These are phyloP conservation scores for Podarcis lilfordi DNA, from an alignment of 2,797 vertebrate genomes.

Conservation along the genomic window DNA sequence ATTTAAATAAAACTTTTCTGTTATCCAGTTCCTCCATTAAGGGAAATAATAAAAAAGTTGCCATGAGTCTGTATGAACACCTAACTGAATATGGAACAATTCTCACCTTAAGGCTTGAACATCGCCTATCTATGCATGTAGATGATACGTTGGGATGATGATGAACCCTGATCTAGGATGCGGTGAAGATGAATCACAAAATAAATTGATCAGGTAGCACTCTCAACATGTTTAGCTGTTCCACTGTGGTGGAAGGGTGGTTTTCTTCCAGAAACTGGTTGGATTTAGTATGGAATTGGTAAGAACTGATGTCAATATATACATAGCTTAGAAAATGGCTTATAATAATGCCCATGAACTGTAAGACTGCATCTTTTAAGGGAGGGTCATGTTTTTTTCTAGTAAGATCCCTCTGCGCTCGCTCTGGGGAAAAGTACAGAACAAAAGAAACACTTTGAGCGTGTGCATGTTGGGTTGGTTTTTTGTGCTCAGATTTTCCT, in stretches of 20 bases:
- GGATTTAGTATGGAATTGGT: neutral
- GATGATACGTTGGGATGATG: neutral
- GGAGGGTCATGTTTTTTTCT: no score
- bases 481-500: neutral
- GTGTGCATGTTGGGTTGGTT: neutral
- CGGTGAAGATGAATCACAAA: neutral
- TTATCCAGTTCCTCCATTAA: neutral
- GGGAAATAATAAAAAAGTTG: neutral
- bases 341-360: neutral
- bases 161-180: neutral
- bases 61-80: neutral
- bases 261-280: neutral
- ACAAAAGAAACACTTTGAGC: constrained; percentile 59
- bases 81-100: neutral
- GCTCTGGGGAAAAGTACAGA: constrained; percentile 29
- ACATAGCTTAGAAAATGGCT: neutral
- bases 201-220: neutral
- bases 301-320: neutral
- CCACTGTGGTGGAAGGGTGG: neutral
- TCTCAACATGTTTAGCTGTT: neutral
- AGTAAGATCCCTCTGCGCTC: neutral
- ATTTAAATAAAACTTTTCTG: neutral
- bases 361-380: neutral
- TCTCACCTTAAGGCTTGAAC: neutral
- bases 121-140: neutral